Conservation (phyloP, 2,888 invertebrate species). For the Chironomus tentans region DNA sequence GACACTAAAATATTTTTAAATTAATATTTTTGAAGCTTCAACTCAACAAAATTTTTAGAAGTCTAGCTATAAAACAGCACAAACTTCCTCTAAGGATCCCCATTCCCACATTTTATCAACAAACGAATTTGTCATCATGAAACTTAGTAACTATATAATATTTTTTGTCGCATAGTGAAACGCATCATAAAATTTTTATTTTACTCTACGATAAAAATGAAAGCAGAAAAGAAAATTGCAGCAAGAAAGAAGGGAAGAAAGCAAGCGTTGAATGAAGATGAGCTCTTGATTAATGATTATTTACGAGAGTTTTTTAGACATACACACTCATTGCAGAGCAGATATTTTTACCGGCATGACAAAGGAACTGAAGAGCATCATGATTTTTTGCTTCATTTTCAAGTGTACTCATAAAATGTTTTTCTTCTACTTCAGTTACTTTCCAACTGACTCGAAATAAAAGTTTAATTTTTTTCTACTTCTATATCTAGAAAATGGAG, state of each 20-base stretch:
- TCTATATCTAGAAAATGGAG: not conserved
- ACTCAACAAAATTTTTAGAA: no score
- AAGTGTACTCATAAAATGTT: not conserved
- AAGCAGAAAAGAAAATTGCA: no score
- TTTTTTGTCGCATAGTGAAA: not conserved
- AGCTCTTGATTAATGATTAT: slow-evolving; percentile 22
- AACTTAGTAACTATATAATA: not conserved
- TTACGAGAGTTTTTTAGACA: slow-evolving; percentile 1
- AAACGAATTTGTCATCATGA: not conserved
- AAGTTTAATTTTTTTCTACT: not conserved
- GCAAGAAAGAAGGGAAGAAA: not conserved
- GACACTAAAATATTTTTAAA: no score
- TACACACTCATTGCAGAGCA: not conserved
- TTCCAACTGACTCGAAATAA: not conserved
- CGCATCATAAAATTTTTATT: not conserved
- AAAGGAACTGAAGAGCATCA: not conserved
- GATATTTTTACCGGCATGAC: not conserved
- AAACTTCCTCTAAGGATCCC: no score
- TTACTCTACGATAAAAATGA: not conserved
- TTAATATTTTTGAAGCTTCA: no score
- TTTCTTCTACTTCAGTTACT: not conserved
- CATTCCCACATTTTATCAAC: not conserved
- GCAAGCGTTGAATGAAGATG: not conserved
- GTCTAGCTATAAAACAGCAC: no score
- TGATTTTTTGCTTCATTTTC: not conserved